Conservation (phyloP, 1,140 invertebrate genomes). For the Procambarus virginalis region DNA sequence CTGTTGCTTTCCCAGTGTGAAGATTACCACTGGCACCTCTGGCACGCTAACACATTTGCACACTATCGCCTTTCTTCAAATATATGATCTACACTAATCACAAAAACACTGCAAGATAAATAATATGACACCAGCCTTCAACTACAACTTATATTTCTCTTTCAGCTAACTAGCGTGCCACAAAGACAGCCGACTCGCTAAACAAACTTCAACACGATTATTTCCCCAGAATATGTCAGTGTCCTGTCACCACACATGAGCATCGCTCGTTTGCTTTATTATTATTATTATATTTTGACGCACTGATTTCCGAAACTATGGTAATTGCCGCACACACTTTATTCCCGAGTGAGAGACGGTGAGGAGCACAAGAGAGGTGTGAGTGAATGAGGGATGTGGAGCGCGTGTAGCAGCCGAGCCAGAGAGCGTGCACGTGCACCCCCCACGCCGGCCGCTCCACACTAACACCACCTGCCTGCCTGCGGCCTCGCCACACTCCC, state of each 20-base stretch:
- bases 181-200: background rate
- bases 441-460: background rate
- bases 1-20: background rate
- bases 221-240: too few relatives aligned
- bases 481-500: background rate
- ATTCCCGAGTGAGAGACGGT: background rate
- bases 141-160: background rate
- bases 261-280: too few relatives aligned
- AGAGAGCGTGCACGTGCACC: background rate
- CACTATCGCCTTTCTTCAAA: too few relatives aligned
- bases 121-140: background rate
- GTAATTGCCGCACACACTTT: background rate
- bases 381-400: background rate
- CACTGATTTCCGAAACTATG: background rate
- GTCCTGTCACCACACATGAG: too few relatives aligned
- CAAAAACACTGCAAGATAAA: background rate
- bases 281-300: background rate
- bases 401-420: background rate
- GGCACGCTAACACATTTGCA: background rate
- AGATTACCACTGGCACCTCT: background rate
- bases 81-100: background rate
- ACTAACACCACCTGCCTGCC: background rate
- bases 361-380: background rate
- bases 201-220: background rate
- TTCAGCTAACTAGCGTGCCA: background rate